Conservation (phyloP, 2,113 vertebrate species). For the Cynocephalus volans region DNA sequence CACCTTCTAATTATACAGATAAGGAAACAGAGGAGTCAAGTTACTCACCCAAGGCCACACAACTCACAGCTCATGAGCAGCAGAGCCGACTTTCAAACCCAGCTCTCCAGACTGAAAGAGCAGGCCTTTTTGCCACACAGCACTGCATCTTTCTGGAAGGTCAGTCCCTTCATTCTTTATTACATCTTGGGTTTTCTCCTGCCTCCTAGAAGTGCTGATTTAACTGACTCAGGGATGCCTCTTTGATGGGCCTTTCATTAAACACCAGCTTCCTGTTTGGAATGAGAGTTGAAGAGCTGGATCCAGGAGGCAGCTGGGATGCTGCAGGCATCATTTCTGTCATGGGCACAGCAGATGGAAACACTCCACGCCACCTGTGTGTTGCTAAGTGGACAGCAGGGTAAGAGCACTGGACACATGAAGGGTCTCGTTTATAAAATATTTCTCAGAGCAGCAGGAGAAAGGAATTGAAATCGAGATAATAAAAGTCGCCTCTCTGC, state of each 20-base stretch:
- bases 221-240: neutral
- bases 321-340: neutral
- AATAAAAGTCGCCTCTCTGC: neutral
- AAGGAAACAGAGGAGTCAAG: neutral
- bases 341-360: neutral
- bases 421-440: constrained; percentile 60
- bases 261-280: neutral
- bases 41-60: neutral
- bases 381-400: neutral
- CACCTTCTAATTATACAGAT: neutral
- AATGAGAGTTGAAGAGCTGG: neutral
- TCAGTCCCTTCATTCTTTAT: neutral
- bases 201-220: neutral
- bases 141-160: neutral
- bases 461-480: neutral
- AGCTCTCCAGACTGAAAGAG: neutral
- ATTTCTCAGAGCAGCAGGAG: constrained; percentile 38
- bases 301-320: neutral
- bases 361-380: neutral
- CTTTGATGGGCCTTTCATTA: constrained; percentile 1
- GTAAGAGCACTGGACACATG: neutral
- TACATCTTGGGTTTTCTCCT: neutral
- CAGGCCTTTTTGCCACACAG: neutral
- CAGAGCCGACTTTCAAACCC: neutral
- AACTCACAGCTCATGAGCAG: neutral